These are phyloP conservation scores for Empidonax traillii DNA, from an alignment of 2,113 vertebrate species.

Conservation along the genomic window DNA sequence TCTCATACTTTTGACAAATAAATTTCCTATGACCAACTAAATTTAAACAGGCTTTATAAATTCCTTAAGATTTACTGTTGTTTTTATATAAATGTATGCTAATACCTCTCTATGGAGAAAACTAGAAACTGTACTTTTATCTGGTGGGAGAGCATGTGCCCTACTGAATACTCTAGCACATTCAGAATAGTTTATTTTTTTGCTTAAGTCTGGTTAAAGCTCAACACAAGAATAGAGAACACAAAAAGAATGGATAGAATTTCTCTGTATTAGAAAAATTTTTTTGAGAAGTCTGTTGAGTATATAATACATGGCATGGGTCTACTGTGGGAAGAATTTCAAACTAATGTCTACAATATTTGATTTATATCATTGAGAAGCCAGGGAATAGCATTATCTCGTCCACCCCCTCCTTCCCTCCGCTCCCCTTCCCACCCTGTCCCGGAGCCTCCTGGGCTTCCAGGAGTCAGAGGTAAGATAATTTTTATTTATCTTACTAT, in stretches of 20 bases:
- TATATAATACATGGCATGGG: neutral
- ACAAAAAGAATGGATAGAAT: neutral
- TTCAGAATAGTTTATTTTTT: neutral
- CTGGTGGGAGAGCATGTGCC: neutral
- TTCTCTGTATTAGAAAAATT: neutral
- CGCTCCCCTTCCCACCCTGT: neutral
- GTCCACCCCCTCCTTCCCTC: neutral
- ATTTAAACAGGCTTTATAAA: neutral
- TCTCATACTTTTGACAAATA: neutral
- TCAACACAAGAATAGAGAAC: neutral
- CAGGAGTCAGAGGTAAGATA: slow-evolving; percentile 66
- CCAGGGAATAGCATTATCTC: slow-evolving; percentile 49
- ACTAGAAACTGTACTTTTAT: neutral
- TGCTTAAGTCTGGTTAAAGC: neutral
- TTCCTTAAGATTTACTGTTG: neutral
- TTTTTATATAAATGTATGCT: neutral
- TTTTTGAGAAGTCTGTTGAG: neutral
- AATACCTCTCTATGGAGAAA: neutral
- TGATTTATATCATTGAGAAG: slow-evolving; percentile 35
- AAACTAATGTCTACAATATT: neutral
- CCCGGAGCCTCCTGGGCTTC: slow-evolving; percentile 11
- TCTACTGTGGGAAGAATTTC: neutral
- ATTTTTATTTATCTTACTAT: slow-evolving; percentile 33
- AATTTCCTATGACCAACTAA: neutral
- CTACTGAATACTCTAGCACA: neutral